Base-by-base conservation (phyloP, 2,888 invertebrate species). In the Pseudeuparius sepicola region DNA sequence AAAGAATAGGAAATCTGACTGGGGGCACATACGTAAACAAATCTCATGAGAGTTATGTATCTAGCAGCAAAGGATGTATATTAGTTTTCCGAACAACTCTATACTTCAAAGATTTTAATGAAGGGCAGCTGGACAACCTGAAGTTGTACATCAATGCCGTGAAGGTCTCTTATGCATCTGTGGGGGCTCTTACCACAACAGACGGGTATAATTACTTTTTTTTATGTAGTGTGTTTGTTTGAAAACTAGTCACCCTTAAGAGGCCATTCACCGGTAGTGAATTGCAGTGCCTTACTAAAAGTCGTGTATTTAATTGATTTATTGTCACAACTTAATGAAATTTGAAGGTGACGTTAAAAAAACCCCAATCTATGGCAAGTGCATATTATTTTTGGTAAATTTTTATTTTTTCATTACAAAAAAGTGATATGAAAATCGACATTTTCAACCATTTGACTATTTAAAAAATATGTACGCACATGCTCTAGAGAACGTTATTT, bases 11-110 rank as follows among this genome's bases (percentile, higher is more conserved):
- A 1, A 53, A 47, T 10, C 54, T 71, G 3, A 67, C 66, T 3
- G 65, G 66, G 39, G 71, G 67, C 40, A 66, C 69, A 1, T 75
- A 70, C 47, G 61, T 73, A 1, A 49, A 58, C 2, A 54, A 56
- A 4, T 66, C 67, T 1, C 58, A 66, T 10, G 68, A 69, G 51
- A 62, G 67, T 11, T 57, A 73, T 13, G 70, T 68, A 4, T 64
- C 57, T 1, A 69, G 68, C 1, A 61, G 51, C 15, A 60, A 63
- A 4, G 75, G 75, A 0, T 60, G 55, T 9, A 57, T 71, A 3
- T 44, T 71, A 1, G 51, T 72, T 7, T 74, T 66, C 45, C 67
- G 70, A 1, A 68, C 67, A 45, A 60, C 64, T 1, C 55, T 70
- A 10, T 66, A 66, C 40, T 59, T 59, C 14, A 56, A 59, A 16